phyloP scores from a whole-genome alignment of 2,113 vertebrate species.

The Toxotes chatareus region DNA sequence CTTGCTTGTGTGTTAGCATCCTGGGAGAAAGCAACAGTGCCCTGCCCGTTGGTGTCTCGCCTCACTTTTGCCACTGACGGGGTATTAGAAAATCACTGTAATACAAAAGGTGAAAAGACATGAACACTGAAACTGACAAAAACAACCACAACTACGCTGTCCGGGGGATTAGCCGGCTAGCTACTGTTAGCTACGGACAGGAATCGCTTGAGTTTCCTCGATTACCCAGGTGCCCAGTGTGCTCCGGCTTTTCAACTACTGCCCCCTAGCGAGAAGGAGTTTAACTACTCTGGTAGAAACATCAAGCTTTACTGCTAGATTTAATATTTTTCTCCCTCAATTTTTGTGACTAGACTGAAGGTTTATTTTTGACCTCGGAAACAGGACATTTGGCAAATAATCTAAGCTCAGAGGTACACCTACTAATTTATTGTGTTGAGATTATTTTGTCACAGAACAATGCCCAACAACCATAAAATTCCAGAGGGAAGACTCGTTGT shows the following conservation, averaged over 20 bases:
- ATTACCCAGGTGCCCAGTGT: constrained; percentile 41
- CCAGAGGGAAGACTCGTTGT: not conserved
- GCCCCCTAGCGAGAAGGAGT: constrained; percentile 67
- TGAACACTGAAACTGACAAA: constrained; percentile 1
- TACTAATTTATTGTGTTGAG: not conserved
- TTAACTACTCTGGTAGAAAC: not conserved
- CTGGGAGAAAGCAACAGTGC: constrained; percentile 48
- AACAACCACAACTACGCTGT: constrained; percentile 58
- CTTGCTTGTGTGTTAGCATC: constrained; percentile 70
- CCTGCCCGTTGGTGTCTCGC: not conserved
- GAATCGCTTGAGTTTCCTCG: constrained; percentile 59
- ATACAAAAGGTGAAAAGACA: constrained; percentile 8
- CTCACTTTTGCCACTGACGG: not conserved
- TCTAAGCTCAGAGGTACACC: not conserved
- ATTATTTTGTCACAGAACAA: not conserved
- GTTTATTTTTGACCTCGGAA: not conserved
- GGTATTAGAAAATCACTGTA: not conserved
- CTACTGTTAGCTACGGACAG: constrained; percentile 66
- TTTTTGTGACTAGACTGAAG: not conserved
- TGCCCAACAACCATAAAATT: not conserved
- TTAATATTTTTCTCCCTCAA: not conserved
- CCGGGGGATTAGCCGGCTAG: constrained; percentile 72
- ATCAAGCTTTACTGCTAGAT: not conserved
- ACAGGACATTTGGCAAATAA: not conserved
- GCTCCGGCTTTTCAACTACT: not conserved